Base-by-base conservation (phyloP, 2,888 invertebrate species). In the Hypselothyrea guttata region DNA sequence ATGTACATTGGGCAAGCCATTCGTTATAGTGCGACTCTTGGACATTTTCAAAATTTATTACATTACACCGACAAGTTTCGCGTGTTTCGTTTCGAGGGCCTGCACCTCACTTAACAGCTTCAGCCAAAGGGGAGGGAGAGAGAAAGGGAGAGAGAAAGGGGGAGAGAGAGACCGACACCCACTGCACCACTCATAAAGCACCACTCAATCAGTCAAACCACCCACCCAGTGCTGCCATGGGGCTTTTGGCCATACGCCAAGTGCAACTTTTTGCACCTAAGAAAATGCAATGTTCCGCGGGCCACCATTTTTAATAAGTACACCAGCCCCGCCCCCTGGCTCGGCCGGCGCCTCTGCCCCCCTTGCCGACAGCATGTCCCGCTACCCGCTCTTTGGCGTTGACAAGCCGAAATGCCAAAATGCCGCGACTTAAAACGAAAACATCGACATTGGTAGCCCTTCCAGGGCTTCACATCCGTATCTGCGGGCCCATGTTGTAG, bases 181-280 rank as follows among this genome's bases (percentile, higher is more conserved):
- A n/a, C n/a, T n/a, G 15, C 47, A n/a, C 35, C 11, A 18, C 15
- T 18, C 30, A 22, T 27, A 42, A 33, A 15, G 56, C 41, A 35
- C 48, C 54, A 34, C 49, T 69, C 69, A 69, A 69, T 69, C 69
- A 72, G 55, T 71, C 72, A 71, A 44, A 31, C 15, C 12, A n/a
- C 7, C 52, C 38, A 51, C n/a, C 16, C 42, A 18, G 27, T 15
- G 22, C 9, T 15, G 13, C 15, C 5, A 5, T 22, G 53, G 41
- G 47, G 42, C 55, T 47, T 67, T 64, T 64, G 69, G 74, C 71
- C 40, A 31, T 18, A 40, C 65, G 58, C 64, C 61, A 84, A 71
- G 82, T 84, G 82, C 75, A 82, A 81, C 82, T 77, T 82, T 82
- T 78, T 77, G 78, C 84, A 84, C 82, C 78, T 77, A 71, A 82